Evolutionary conservation across 2,113 vertebrate species (phyloP).

Genomic region (Tragelaphus buxtoni): DNA sequence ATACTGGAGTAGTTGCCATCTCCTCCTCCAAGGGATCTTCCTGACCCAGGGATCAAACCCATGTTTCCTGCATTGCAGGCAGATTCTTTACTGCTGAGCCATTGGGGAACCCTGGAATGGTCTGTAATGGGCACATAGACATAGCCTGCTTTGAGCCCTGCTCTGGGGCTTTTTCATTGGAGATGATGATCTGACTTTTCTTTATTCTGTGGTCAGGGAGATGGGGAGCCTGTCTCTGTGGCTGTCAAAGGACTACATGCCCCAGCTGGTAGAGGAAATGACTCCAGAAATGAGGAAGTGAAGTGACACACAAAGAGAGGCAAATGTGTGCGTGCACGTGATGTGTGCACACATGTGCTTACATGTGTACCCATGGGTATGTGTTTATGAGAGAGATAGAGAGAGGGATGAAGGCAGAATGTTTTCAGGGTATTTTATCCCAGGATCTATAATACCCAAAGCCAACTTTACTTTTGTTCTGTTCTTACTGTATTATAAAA

Average conservation of each 20-base stretch:
- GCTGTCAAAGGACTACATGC: background rate
- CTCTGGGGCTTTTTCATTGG: background rate
- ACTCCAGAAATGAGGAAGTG: background rate
- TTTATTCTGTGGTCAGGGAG: background rate
- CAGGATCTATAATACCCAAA: background rate
- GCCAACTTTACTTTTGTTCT: background rate
- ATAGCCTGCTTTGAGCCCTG: accelerated
- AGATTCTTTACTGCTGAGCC: background rate
- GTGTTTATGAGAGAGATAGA: background rate
- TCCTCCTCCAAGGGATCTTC: background rate
- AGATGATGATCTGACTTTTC: background rate
- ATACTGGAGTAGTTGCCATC: background rate
- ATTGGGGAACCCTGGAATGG: background rate
- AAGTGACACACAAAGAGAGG: background rate
- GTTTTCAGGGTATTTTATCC: background rate
- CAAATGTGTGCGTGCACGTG: accelerated
- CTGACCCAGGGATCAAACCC: background rate
- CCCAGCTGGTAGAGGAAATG: background rate
- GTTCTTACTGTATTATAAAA: background rate
- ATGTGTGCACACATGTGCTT: background rate
- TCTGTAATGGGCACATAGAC: accelerated
- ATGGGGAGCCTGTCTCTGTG: too few species aligned
- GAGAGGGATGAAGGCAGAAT: background rate
- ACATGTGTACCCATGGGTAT: accelerated
- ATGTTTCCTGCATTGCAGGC: background rate